Evolutionary conservation across 2,888 invertebrate species (phyloP).

Genomic region (Pyralis farinalis): DNA sequence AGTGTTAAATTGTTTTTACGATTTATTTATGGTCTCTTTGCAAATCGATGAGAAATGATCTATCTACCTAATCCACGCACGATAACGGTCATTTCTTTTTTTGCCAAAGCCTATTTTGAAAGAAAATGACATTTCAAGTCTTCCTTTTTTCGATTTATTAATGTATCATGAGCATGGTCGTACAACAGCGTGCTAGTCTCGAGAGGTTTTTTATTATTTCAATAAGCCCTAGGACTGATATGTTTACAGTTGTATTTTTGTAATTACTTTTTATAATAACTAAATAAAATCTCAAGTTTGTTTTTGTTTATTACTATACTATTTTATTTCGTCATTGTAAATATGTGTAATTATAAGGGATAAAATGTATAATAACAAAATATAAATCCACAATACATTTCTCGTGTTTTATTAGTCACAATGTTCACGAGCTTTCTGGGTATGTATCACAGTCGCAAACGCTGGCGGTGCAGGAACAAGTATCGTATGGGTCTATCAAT

Average conservation of each 20-base stretch:
- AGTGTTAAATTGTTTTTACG: slow-evolving; percentile 79
- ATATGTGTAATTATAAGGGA: slow-evolving; percentile 68
- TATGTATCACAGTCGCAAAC: slow-evolving; percentile 20
- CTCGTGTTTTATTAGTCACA: slow-evolving; percentile 46
- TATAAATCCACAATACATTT: slow-evolving; percentile 62
- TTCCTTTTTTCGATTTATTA: slow-evolving; percentile 42
- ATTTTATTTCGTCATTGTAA: slow-evolving; percentile 63
- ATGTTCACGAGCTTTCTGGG: slow-evolving; percentile 6
- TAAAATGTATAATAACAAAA: slow-evolving; percentile 77
- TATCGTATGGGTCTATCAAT: slow-evolving; percentile 13
- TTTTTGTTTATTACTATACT: slow-evolving; percentile 66
- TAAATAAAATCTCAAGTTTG: slow-evolving; percentile 65
- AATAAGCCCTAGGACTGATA: slow-evolving; percentile 39
- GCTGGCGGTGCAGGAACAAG: background rate
- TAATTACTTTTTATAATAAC: slow-evolving; percentile 40
- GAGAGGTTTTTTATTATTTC: slow-evolving; percentile 28
- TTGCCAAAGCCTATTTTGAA: slow-evolving; percentile 65
- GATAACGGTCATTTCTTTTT: slow-evolving; percentile 52
- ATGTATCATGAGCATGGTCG: slow-evolving; percentile 23
- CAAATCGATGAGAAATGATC: slow-evolving; percentile 53
- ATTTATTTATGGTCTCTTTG: slow-evolving; percentile 66
- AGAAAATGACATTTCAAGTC: slow-evolving; percentile 44
- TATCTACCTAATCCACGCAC: slow-evolving; percentile 46
- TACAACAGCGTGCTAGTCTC: slow-evolving; percentile 52
- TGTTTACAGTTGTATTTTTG: slow-evolving; percentile 48